Percentiles rank a stretch among this genome's conserved stretches.
These are phyloP conservation scores for Amblyornis subalaris DNA, from an alignment of 2,113 vertebrate genomes.

Conservation along the genomic window DNA sequence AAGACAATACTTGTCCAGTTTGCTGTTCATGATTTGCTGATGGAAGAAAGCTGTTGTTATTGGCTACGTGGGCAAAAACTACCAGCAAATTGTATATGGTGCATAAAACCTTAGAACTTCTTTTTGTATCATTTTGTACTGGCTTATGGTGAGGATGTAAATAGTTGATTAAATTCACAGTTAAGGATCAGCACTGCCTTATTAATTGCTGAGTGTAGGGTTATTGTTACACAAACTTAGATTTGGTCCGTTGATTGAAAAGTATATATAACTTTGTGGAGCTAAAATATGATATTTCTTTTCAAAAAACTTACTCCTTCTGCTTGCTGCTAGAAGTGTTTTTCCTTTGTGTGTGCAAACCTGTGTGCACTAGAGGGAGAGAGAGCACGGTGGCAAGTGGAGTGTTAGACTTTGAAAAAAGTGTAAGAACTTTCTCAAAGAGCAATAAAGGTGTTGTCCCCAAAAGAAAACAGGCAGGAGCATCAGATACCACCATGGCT, in stretches of 20 bases:
- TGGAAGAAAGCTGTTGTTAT: neutral
- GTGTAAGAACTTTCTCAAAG: neutral
- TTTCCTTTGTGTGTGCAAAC: rapidly evolving
- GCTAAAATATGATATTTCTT: neutral
- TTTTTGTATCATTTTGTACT: neutral
- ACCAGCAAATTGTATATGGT: neutral
- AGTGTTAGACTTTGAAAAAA: neutral
- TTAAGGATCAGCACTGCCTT: neutral
- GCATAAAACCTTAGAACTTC: neutral
- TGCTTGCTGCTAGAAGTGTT: neutral
- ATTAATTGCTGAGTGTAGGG: neutral
- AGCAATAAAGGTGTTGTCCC: rapidly evolving
- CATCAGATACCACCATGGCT: neutral
- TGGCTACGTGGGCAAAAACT: neutral
- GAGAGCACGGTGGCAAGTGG: neutral
- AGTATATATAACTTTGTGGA: neutral
- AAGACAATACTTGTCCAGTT: conserved; percentile 21
- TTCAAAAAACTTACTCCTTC: neutral
- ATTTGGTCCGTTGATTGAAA: neutral
- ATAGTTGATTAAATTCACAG: neutral
- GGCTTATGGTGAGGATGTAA: neutral
- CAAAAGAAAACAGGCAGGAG: neutral
- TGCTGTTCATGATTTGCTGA: conserved; percentile 38
- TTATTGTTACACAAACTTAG: neutral
- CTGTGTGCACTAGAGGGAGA: neutral